phyloP scores from a whole-genome alignment of 2,888 invertebrate species.

The Aphodius granarius region DNA sequence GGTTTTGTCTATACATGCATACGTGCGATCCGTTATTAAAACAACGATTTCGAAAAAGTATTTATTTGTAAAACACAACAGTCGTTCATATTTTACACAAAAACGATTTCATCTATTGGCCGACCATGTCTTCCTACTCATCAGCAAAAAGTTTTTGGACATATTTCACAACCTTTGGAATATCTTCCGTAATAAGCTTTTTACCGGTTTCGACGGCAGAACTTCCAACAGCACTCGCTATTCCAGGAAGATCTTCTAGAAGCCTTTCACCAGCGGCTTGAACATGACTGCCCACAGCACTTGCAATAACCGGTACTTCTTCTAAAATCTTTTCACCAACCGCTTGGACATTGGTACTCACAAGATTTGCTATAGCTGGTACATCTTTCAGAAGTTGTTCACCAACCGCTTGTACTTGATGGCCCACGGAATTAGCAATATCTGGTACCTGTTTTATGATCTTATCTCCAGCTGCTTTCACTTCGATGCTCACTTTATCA shows the following conservation, averaged over 20 bases:
- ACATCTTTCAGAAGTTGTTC: not conserved
- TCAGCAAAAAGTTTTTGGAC: too few species aligned
- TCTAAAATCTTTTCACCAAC: not conserved
- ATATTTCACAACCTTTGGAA: not conserved
- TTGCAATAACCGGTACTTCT: not conserved
- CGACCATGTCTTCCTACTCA: too few species aligned
- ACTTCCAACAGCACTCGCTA: not conserved
- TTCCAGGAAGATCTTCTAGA: not conserved
- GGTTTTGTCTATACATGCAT: too few species aligned
- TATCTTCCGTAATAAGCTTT: not conserved
- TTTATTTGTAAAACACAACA: too few species aligned
- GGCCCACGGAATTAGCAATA: not conserved
- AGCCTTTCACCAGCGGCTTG: not conserved
- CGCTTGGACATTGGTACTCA: not conserved
- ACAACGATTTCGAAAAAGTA: too few species aligned
- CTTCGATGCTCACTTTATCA: not conserved
- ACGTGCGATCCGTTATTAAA: too few species aligned
- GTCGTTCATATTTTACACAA: too few species aligned
- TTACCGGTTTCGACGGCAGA: not conserved
- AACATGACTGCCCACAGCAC: not conserved
- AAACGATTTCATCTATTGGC: too few species aligned
- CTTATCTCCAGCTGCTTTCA: not conserved
- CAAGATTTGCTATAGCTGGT: not conserved
- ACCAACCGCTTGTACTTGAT: not conserved
- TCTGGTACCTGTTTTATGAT: not conserved